phyloP scores from a whole-genome alignment of 2,113 vertebrate genomes.

The Plecturocebus donacophilus region DNA sequence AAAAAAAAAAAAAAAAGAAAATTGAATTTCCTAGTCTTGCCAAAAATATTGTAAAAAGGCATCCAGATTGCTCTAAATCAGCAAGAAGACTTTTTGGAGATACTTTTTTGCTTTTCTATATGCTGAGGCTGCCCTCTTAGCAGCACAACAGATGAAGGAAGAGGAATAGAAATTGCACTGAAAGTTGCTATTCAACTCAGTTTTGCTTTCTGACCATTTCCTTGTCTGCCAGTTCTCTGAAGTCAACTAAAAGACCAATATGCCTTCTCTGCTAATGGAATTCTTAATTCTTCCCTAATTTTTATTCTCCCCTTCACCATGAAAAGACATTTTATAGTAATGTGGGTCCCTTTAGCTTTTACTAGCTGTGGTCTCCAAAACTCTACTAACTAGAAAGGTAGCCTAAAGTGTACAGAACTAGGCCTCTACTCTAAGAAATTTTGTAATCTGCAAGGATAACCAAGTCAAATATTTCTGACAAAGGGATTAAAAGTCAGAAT shows the following conservation, averaged over 20 bases:
- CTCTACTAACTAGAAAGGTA: neutral
- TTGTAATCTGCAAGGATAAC: neutral
- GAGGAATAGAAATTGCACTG: neutral
- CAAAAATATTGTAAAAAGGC: conserved; percentile 49
- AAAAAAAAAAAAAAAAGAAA: no score
- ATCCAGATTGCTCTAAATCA: conserved; percentile 51
- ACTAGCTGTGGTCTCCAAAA: neutral
- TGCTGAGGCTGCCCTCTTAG: conserved; percentile 15
- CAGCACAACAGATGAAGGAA: conserved; percentile 24
- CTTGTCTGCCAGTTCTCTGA: neutral
- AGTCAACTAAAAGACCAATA: conserved; percentile 14
- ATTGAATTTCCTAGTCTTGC: conserved; percentile 32
- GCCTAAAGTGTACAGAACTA: neutral
- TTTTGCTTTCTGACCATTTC: conserved; percentile 17
- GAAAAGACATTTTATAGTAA: neutral
- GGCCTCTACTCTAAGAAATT: neutral
- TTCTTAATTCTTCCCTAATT: neutral
- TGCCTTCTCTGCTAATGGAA: neutral
- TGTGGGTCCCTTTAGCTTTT: neutral
- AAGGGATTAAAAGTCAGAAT: neutral
- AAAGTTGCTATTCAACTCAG: conserved; percentile 2
- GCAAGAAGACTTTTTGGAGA: conserved; percentile 31
- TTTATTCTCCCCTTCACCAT: neutral
- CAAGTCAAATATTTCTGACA: conserved; percentile 17
- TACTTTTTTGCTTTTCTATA: conserved; percentile 5